phyloP scores from a whole-genome alignment of 2,888 invertebrate species.

The Toxonevra muliebris region DNA sequence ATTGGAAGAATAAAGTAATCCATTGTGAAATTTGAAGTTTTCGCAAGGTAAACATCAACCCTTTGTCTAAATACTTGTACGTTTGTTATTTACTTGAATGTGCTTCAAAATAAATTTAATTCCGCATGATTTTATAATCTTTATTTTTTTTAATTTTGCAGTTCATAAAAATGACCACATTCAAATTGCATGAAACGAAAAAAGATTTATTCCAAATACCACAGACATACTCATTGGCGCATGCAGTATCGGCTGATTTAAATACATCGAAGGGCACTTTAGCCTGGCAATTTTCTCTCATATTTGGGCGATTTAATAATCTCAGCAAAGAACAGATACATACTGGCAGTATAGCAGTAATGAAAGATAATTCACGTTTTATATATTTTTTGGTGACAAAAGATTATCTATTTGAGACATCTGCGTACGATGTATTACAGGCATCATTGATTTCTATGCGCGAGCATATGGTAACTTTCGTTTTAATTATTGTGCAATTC shows the following conservation, averaged over 20 bases:
- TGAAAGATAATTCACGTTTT: slow-evolving; percentile 63
- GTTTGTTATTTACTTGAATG: too few relatives aligned
- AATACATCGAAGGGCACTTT: slow-evolving; percentile 50
- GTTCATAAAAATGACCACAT: slow-evolving; percentile 46
- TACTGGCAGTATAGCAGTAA: slow-evolving; percentile 66
- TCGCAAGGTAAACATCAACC: too few relatives aligned
- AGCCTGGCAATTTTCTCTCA: slow-evolving; percentile 56
- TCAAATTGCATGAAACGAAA: slow-evolving; percentile 56
- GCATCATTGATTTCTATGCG: slow-evolving; percentile 61
- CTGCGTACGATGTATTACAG: slow-evolving; percentile 64
- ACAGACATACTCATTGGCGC: slow-evolving; percentile 55
- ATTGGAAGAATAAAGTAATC: too few relatives aligned
- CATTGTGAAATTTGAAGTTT: too few relatives aligned
- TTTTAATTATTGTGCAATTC: too few relatives aligned
- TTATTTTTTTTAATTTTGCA: too few relatives aligned
- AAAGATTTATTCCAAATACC: slow-evolving; percentile 55
- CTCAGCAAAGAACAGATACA: slow-evolving; percentile 50
- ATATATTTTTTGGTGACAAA: slow-evolving; percentile 73
- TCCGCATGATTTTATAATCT: too few relatives aligned
- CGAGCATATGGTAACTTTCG: slow-evolving; percentile 57
- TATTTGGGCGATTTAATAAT: slow-evolving; percentile 57
- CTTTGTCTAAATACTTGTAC: too few relatives aligned
- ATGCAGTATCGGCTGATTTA: slow-evolving; percentile 54
- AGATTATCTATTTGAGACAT: slow-evolving; percentile 64
- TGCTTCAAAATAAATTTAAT: too few relatives aligned